Conservation (phyloP, 2,113 vertebrate genomes). For the Oreochromis aureus region DNA sequence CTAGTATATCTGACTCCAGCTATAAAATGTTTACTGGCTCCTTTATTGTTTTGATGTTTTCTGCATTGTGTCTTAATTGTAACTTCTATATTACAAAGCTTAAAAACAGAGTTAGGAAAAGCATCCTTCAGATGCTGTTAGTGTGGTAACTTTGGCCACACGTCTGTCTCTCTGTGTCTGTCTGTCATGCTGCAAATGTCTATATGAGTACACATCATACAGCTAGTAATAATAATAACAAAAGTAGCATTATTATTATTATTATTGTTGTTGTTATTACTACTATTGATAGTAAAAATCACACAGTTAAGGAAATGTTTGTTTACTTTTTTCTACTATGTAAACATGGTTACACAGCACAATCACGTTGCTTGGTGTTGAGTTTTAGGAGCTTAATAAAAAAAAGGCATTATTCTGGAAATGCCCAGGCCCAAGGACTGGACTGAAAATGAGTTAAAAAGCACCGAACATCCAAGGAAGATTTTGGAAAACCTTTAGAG, state of each 20-base stretch:
- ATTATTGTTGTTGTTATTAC: background rate
- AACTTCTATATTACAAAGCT: background rate
- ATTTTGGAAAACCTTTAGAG: background rate
- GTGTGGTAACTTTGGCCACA: background rate
- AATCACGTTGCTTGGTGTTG: background rate
- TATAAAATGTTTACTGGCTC: background rate
- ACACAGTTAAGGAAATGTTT: background rate
- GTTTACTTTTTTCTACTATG: background rate
- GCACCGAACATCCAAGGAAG: background rate
- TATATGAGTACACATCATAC: background rate
- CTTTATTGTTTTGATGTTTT: background rate
- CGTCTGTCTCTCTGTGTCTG: background rate
- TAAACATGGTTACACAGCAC: background rate
- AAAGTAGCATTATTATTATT: background rate
- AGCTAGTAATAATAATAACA: background rate
- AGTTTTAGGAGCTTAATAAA: background rate
- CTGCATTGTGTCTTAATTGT: background rate
- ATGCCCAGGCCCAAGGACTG: background rate
- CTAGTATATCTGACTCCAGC: background rate
- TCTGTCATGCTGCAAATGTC: background rate
- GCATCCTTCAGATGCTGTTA: background rate
- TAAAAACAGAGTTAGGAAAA: conserved; percentile 13
- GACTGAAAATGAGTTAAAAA: background rate
- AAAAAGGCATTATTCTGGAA: background rate
- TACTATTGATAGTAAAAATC: background rate